Evolutionary conservation across 2,797 vertebrate genomes (phyloP).

Genomic region (Sarcoramphus papa): DNA sequence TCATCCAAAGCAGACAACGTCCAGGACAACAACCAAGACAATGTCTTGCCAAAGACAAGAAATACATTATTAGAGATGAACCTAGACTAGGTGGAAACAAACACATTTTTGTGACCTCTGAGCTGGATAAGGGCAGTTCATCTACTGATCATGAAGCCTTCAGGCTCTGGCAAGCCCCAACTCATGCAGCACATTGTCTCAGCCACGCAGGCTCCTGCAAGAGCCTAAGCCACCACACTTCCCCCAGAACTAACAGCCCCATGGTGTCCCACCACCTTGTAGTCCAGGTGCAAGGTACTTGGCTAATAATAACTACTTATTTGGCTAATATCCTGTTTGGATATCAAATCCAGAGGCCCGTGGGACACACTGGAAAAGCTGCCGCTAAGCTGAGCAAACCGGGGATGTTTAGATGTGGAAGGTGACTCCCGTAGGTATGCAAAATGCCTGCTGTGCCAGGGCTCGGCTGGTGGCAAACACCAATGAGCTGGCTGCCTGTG

Average conservation of each 20-base stretch:
- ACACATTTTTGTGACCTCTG: neutral
- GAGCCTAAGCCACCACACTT: neutral
- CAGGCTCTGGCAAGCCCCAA: neutral
- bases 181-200: neutral
- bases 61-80: neutral
- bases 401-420: neutral
- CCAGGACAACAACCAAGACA: neutral
- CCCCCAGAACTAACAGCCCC: neutral
- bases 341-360: accelerated
- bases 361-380: accelerated
- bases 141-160: neutral
- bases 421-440: neutral
- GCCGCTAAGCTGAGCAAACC: accelerated
- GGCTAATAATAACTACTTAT: neutral
- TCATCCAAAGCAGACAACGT: neutral
- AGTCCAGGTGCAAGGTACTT: neutral
- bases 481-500: accelerated
- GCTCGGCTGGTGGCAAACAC: neutral
- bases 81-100: neutral
- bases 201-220: neutral
- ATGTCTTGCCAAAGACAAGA: neutral
- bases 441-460: neutral
- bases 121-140: neutral
- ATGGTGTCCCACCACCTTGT: neutral
- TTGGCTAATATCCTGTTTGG: neutral